Base-by-base conservation (phyloP, 2,888 invertebrate species). In the Amphipoea lucens region DNA sequence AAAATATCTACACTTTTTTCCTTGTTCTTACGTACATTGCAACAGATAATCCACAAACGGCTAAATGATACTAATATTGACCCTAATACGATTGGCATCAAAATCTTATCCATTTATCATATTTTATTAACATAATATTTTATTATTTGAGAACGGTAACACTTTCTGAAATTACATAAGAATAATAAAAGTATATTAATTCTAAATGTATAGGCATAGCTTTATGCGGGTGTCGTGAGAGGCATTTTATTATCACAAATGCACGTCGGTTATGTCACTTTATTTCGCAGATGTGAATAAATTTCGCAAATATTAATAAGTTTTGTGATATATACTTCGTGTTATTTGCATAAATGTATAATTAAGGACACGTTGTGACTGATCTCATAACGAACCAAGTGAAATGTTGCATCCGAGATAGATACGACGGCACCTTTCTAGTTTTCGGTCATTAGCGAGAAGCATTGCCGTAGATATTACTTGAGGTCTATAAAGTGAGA, bases 281-380 rank as follows among this genome's bases (percentile, higher is more conserved):
- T 78, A 83, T 75, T 79, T 85, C 79, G 67, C 63, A 76, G 74
- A 78, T 83, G 65, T 79, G 74, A 65, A 86, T 85, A 78, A 76
- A 78, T 86, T 78, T 76, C 62, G 57, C 74, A 66, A 42, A 72
- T 77, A 71, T 87, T 74, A 69, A 87, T 74, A 76, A 48, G 76
- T 79, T 87, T 81, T 72, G 69, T 84, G 74, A 79, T 80, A 88
- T 82, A 81, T 85, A 87, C 83, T 74, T 79, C 62, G 67, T 66
- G 51, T 74, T 76, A 84, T 89, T 88, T 84, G 79, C 88, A 88
- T 89, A 88, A 81, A 84, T 88, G 67, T 79, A 81, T 80, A 86
- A 88, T 86, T 88, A 86, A 81, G 83, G 74, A 88, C 82, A 78
- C 74, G 73, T 81, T 79, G 68, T 79, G 70, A 74, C 76, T 73